Evolutionary conservation across 1,140 invertebrate genomes (phyloP).

Genomic region (Neodiprion lecontei): DNA sequence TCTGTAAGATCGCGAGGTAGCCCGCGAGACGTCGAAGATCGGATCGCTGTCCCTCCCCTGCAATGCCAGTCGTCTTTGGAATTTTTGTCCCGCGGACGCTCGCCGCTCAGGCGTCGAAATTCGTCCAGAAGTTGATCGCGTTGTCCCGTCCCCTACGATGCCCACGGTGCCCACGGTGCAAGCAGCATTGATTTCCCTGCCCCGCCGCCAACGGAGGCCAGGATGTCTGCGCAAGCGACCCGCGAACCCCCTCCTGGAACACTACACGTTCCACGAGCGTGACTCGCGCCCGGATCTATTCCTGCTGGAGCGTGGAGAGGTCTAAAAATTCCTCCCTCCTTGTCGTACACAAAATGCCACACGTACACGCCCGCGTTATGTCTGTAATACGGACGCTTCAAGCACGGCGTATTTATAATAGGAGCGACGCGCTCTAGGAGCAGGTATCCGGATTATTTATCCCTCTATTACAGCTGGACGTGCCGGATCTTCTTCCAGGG

Average conservation of each 20-base stretch:
- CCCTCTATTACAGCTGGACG: not conserved
- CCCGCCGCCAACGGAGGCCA: not conserved
- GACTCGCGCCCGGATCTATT: not conserved
- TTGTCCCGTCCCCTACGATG: not conserved
- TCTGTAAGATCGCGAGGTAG: too few relatives aligned
- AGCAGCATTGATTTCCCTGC: constrained; percentile 1
- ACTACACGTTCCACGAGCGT: not conserved
- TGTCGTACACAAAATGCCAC: not conserved
- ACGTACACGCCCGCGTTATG: not conserved
- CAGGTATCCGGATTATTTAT: not conserved
- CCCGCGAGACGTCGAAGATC: too few relatives aligned
- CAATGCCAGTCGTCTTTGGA: too few relatives aligned
- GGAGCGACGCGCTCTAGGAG: not conserved
- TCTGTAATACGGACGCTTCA: not conserved
- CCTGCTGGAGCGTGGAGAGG: not conserved
- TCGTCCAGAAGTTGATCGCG: not conserved
- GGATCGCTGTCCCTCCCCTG: too few relatives aligned
- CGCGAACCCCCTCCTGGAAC: not conserved
- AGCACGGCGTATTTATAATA: not conserved
- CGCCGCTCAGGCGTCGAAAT: too few relatives aligned
- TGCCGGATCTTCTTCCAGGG: too few relatives aligned
- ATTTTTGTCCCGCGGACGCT: too few relatives aligned
- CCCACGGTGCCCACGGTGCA: not conserved
- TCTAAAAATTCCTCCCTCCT: not conserved
- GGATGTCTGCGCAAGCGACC: not conserved